Evolutionary conservation across 1,140 invertebrate species (phyloP).

Genomic region (Caenorhabditis inopinata): DNA sequence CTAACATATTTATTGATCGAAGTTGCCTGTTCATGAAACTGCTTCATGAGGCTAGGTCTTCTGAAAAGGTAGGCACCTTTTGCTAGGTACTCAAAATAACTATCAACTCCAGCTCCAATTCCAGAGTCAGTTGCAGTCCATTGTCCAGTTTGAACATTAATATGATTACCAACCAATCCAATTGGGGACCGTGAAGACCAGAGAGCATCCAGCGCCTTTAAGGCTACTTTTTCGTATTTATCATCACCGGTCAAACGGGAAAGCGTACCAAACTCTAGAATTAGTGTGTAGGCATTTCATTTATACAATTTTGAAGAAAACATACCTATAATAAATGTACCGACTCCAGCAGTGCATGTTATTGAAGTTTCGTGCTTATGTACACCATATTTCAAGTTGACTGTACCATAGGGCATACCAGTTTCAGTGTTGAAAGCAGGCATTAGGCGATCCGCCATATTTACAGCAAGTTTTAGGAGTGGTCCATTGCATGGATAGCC

Average conservation of each 20-base stretch:
- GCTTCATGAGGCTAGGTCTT: slow-evolving; percentile 82
- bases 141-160: slow-evolving; percentile 84
- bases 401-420: slow-evolving; percentile 98
- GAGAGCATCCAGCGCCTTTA: slow-evolving; percentile 84
- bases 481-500: slow-evolving; percentile 85
- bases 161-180: slow-evolving; percentile 88
- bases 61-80: slow-evolving; percentile 80
- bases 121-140: slow-evolving; percentile 96
- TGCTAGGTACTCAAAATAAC: slow-evolving; percentile 96
- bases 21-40: slow-evolving; percentile 81
- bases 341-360: slow-evolving; percentile 95
- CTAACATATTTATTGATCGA: slow-evolving; percentile 84
- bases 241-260: slow-evolving; percentile 91
- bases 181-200: slow-evolving; percentile 83
- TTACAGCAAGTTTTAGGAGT: slow-evolving; percentile 84
- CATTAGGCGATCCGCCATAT: slow-evolving; percentile 81
- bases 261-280: slow-evolving; percentile 85
- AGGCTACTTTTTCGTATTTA: slow-evolving; percentile 86
- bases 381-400: slow-evolving; percentile 85
- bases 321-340: slow-evolving; percentile 81
- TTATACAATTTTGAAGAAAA: not conserved
- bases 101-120: slow-evolving; percentile 83
- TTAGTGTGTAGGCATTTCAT: not conserved
- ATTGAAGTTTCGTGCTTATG: slow-evolving; percentile 90
- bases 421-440: slow-evolving; percentile 71